Conservation (phyloP, 2,797 vertebrate genomes). For the Sarcoramphus papa region DNA sequence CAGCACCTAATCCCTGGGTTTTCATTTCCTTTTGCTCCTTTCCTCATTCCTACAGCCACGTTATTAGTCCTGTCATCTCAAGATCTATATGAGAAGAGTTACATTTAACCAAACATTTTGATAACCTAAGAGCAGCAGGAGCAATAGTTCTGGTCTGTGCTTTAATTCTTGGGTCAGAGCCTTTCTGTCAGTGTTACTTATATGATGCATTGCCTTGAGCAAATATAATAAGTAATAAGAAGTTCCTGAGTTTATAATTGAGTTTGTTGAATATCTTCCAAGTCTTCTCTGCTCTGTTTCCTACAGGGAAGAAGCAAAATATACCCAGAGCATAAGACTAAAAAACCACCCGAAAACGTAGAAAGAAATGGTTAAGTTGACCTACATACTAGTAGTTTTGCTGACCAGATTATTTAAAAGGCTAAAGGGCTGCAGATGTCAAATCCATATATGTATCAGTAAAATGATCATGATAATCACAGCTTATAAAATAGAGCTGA, state of each 20-base stretch:
- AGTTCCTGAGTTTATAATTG: slow-evolving; percentile 7
- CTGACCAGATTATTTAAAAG: slow-evolving; percentile 56
- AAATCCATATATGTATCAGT: slow-evolving; percentile 10
- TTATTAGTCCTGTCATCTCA: background rate
- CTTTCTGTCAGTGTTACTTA: background rate
- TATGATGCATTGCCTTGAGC: background rate
- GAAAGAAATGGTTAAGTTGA: slow-evolving; percentile 48
- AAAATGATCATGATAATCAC: slow-evolving; percentile 62
- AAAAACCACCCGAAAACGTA: background rate
- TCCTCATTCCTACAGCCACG: background rate
- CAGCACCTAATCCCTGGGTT: background rate
- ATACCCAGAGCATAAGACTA: background rate
- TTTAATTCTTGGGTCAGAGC: background rate
- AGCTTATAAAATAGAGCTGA: slow-evolving; percentile 48
- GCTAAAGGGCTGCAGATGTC: slow-evolving; percentile 37
- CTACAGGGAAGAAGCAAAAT: background rate
- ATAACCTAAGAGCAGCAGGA: background rate
- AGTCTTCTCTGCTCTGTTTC: background rate
- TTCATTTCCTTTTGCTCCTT: background rate
- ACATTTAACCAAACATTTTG: background rate
- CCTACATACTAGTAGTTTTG: slow-evolving; percentile 43
- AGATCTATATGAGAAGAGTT: background rate
- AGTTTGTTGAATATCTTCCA: background rate
- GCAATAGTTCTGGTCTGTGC: background rate
- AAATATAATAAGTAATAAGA: background rate